Percentiles rank a stretch among this genome's conserved stretches.
phyloP scores from a whole-genome alignment of 2,797 vertebrate species.

The Helostoma temminkii region DNA sequence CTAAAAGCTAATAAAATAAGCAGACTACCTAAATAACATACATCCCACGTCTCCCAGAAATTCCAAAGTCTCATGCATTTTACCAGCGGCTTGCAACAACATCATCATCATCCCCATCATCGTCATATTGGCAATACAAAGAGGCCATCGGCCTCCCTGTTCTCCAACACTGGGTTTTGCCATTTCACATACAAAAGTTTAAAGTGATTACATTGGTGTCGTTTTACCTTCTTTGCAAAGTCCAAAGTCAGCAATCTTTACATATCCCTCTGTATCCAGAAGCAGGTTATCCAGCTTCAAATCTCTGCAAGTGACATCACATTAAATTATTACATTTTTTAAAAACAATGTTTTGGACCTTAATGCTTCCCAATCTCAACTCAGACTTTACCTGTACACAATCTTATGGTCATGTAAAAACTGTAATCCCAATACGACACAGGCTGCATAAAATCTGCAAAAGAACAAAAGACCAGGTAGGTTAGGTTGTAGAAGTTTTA shows the following conservation, averaged over 20 bases:
- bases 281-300: constrained; percentile 97
- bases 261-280: constrained; percentile 97
- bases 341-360: neutral
- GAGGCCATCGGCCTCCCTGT: too few relatives aligned
- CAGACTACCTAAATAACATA: too few relatives aligned
- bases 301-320: constrained; percentile 79
- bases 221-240: constrained; percentile 98
- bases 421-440: constrained; percentile 96
- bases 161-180: too few relatives aligned
- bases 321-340: too few relatives aligned
- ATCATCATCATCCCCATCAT: too few relatives aligned
- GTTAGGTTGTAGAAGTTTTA: neutral
- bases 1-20: too few relatives aligned
- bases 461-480: neutral
- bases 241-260: constrained; percentile 99
- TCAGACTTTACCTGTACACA: constrained; percentile 92
- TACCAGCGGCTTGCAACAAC: too few relatives aligned
- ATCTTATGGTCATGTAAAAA: constrained; percentile 99
- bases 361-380: neutral
- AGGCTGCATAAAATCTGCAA: constrained; percentile 96
- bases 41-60: too few relatives aligned
- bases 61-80: too few relatives aligned
- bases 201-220: neutral
- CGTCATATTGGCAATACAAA: too few relatives aligned
- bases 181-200: neutral